Conservation (phyloP, 1,140 invertebrate species). For the Leptonema lineaticorne region DNA sequence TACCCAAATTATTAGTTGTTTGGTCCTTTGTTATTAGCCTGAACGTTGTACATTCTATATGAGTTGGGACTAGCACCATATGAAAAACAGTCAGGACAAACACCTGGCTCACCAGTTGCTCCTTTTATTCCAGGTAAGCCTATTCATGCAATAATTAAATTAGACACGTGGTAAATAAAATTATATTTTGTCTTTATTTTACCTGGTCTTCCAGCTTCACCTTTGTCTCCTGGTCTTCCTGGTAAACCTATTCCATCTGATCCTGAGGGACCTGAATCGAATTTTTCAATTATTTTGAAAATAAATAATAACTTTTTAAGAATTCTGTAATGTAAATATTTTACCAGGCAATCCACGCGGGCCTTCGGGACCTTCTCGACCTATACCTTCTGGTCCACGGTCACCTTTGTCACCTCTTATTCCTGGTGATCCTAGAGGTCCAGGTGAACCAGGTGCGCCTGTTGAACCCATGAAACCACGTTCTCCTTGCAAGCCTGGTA, state of each 20-base stretch:
- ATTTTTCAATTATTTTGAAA: background rate
- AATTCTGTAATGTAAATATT: background rate
- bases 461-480: conserved; percentile 67
- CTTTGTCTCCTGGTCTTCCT: conserved; percentile 37
- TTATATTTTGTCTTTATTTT: background rate
- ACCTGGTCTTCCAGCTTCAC: conserved; percentile 40
- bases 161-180: background rate
- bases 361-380: conserved; percentile 68
- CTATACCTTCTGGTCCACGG: conserved; percentile 65
- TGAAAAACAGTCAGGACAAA: conserved; percentile 35
- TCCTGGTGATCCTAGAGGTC: conserved; percentile 60
- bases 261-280: conserved; percentile 31
- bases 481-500: conserved; percentile 46
- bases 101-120: conserved; percentile 24
- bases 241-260: conserved; percentile 34
- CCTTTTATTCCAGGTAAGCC: conserved; percentile 30
- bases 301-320: background rate
- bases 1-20: conserved; percentile 2
- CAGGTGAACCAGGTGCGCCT: conserved; percentile 61
- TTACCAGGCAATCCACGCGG: conserved; percentile 64
- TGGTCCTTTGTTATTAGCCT: conserved; percentile 39
- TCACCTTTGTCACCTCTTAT: conserved; percentile 74
- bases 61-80: conserved; percentile 25
- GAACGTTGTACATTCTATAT: conserved; percentile 26
- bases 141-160: conserved; percentile 15